These are phyloP conservation scores for Onychostoma macrolepis DNA, from an alignment of 2,113 vertebrate genomes.

Conservation along the genomic window DNA sequence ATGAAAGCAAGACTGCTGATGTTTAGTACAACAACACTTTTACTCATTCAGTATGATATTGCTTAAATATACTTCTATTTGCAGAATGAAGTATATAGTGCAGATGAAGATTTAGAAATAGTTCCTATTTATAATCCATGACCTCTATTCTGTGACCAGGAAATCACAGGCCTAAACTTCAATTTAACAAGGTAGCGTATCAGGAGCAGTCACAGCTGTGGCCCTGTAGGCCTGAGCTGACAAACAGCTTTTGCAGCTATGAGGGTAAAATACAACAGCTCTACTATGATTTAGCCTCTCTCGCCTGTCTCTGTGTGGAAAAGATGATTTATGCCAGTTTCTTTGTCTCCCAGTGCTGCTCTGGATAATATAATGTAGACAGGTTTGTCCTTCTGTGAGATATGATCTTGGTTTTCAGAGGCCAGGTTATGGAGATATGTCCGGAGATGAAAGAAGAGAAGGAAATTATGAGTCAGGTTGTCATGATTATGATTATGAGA, in stretches of 20 bases:
- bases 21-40: neutral
- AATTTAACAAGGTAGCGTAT: neutral
- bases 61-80: neutral
- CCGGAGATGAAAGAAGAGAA: neutral
- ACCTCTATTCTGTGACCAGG: neutral
- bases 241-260: neutral
- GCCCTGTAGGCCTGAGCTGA: constrained; percentile 12
- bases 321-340: neutral
- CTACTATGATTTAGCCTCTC: neutral
- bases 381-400: neutral
- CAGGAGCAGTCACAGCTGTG: neutral
- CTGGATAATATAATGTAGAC: neutral
- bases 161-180: neutral
- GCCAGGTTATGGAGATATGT: neutral
- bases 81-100: neutral
- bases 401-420: constrained; percentile 4
- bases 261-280: neutral
- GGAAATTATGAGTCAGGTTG: neutral
- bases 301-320: neutral
- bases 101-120: neutral
- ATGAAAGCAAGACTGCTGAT: neutral
- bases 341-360: neutral
- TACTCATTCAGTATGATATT: neutral
- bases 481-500: neutral
- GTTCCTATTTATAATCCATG: neutral